Conservation (phyloP, 2,113 vertebrate species). For the Hydropotes inermis region DNA sequence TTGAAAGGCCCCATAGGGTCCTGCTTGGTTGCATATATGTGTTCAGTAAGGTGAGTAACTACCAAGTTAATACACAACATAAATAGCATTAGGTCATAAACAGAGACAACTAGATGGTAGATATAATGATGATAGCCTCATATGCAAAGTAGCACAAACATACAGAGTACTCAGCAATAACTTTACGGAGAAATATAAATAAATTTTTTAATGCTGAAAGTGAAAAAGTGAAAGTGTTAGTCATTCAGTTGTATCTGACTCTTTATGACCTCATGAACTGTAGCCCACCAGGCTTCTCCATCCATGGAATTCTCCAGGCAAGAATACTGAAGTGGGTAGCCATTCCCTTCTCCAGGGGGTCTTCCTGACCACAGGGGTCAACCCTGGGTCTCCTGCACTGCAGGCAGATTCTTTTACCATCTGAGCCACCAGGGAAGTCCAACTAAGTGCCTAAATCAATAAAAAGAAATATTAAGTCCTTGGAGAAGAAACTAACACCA, state of each 20-base stretch:
- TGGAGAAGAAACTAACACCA: neutral
- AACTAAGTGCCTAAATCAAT: neutral
- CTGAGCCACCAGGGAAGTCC: neutral
- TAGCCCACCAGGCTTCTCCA: neutral
- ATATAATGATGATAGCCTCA: neutral
- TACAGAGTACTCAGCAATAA: neutral
- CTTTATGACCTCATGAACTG: neutral
- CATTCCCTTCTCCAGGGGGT: neutral
- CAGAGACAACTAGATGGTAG: neutral
- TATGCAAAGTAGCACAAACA: neutral
- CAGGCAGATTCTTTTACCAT: neutral
- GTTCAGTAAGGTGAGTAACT: neutral
- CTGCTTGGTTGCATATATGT: neutral
- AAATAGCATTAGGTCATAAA: neutral
- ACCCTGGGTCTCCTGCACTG: rapidly evolving
- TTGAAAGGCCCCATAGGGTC: neutral
- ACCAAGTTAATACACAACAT: neutral
- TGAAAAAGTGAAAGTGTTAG: neutral
- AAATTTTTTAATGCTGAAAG: neutral
- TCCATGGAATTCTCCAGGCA: neutral
- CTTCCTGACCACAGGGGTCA: neutral
- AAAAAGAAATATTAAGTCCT: neutral
- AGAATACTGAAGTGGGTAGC: neutral
- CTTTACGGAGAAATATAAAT: neutral
- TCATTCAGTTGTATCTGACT: neutral